Percentiles rank a stretch among this genome's conserved stretches.
phyloP scores from a whole-genome alignment of 2,113 vertebrate species.

The Brevimyrus niger region DNA sequence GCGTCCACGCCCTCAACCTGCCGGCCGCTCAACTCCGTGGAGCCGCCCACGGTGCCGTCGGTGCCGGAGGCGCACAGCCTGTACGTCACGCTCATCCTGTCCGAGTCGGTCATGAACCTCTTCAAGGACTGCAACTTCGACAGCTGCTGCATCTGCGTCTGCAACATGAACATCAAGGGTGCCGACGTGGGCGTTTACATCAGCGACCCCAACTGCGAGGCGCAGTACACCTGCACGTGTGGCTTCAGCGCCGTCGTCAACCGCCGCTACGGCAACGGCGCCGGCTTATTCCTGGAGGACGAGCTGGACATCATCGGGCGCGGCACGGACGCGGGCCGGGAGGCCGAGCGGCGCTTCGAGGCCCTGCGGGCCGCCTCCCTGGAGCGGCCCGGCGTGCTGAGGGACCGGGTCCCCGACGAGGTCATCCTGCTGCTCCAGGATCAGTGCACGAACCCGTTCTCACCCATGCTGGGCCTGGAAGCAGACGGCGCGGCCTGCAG shows the following conservation, averaged over 20 bases:
- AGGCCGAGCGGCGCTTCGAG: slow-evolving; percentile 90
- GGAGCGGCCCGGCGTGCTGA: slow-evolving; percentile 67
- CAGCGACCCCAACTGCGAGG: slow-evolving; percentile 80
- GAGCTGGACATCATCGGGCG: slow-evolving; percentile 93
- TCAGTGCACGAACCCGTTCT: slow-evolving; percentile 94
- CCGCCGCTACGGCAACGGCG: slow-evolving; percentile 87
- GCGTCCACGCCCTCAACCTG: slow-evolving; percentile 95
- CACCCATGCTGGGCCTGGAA: slow-evolving; percentile 76
- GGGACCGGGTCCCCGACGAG: slow-evolving; percentile 81
- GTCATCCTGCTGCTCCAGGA: slow-evolving; percentile 89
- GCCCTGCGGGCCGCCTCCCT: slow-evolving; percentile 70
- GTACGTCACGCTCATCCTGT: slow-evolving; percentile 96
- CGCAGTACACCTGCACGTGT: slow-evolving; percentile 83
- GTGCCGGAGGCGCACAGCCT: slow-evolving; percentile 97
- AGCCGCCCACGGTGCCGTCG: slow-evolving; percentile 88
- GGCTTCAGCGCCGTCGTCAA: slow-evolving; percentile 98
- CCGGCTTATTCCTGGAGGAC: slow-evolving; percentile 95
- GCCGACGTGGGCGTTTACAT: slow-evolving; percentile 95
- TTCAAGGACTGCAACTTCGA: slow-evolving; percentile 99
- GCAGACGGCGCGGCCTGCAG: slow-evolving; percentile 51
- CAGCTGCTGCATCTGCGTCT: slow-evolving; percentile 97
- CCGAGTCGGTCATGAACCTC: slow-evolving; percentile 94
- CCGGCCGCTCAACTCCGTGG: slow-evolving; percentile 89
- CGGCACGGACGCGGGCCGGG: slow-evolving; percentile 81
- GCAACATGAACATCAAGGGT: slow-evolving; percentile 98